These are phyloP conservation scores for Lucilia sericata DNA, from an alignment of 1,140 invertebrate species.

Conservation along the genomic window DNA sequence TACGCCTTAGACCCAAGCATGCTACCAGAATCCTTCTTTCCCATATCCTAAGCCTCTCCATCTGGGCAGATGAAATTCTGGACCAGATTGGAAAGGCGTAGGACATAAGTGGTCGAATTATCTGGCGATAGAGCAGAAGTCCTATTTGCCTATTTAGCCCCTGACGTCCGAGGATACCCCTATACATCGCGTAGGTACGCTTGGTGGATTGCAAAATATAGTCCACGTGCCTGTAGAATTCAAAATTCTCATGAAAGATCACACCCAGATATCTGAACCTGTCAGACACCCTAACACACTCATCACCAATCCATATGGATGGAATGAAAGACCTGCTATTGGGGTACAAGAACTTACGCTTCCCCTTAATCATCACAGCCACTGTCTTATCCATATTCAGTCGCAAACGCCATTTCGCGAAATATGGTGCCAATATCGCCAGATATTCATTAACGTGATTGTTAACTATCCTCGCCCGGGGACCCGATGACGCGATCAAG, in stretches of 20 bases:
- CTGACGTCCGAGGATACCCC: neutral
- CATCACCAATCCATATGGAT: neutral
- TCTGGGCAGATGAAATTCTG: neutral
- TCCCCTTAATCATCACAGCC: neutral
- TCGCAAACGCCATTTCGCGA: neutral
- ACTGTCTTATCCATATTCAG: neutral
- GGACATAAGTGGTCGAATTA: neutral
- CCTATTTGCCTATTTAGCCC: neutral
- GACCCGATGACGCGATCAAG: neutral
- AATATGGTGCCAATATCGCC: neutral
- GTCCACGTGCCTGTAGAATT: neutral
- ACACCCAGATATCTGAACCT: neutral
- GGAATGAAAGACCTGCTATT: neutral
- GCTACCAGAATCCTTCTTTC: neutral
- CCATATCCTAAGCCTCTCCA: conserved; percentile 7
- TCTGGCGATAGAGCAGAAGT: neutral
- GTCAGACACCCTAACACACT: neutral
- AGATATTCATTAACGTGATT: neutral
- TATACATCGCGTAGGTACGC: too few species aligned
- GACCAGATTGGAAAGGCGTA: conserved; percentile 8
- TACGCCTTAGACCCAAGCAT: neutral
- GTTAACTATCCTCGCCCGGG: neutral
- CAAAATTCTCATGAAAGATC: neutral
- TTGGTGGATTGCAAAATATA: too few species aligned
- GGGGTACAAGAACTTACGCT: neutral